phyloP scores from a whole-genome alignment of 2,888 invertebrate species.

The Bombylius major region DNA sequence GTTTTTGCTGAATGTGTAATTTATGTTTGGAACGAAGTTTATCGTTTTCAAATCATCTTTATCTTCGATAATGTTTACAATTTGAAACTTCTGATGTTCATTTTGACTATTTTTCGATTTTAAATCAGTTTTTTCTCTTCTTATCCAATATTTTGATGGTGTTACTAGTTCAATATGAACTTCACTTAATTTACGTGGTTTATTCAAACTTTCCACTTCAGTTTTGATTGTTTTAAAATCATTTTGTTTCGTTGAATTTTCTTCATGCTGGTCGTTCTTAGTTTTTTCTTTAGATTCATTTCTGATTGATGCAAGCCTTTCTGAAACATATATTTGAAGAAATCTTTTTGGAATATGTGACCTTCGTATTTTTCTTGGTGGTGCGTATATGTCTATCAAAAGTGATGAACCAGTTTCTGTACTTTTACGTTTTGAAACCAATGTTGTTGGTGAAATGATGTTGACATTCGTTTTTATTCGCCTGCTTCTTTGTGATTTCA shows the following conservation, averaged over 20 bases:
- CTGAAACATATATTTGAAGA: background rate
- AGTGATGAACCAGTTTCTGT: background rate
- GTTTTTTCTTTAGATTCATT: background rate
- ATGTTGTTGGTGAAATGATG: background rate
- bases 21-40: too few relatives aligned
- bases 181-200: background rate
- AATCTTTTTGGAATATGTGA: background rate
- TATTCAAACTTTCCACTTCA: background rate
- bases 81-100: too few relatives aligned
- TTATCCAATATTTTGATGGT: too few relatives aligned
- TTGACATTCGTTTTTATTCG: background rate
- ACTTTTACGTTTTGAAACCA: background rate
- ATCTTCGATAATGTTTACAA: too few relatives aligned
- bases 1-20: too few relatives aligned
- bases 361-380: slow-evolving; percentile 1
- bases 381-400: background rate
- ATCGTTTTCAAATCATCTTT: too few relatives aligned
- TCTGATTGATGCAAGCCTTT: background rate
- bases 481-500: background rate
- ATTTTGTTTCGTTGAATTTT: background rate
- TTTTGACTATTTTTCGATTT: too few relatives aligned
- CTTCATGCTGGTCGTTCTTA: background rate
- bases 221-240: background rate
- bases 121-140: too few relatives aligned
- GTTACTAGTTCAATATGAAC: background rate